Percentiles rank a stretch among this genome's conserved stretches.
Conservation (phyloP, 1,140 invertebrate species). For the Bombyx mori region DNA sequence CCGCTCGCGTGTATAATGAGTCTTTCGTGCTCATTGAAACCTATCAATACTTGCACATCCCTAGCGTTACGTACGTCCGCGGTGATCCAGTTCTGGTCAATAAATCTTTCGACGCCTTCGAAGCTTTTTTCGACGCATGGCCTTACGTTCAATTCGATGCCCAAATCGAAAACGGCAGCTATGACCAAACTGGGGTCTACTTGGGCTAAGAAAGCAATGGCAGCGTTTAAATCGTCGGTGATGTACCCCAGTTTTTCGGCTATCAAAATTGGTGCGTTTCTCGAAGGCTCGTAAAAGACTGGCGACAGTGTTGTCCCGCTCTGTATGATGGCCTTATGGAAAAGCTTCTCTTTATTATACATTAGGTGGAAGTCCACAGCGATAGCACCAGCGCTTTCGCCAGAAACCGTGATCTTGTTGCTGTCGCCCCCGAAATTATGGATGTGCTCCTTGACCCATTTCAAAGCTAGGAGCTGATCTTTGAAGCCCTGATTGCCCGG, state of each 20-base stretch:
- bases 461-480: constrained; percentile 18
- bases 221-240: constrained; percentile 10
- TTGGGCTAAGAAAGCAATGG: constrained; percentile 13
- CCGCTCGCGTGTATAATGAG: constrained; percentile 3
- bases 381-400: constrained; percentile 19
- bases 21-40: constrained; percentile 22
- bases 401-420: constrained; percentile 18
- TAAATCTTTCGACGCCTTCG: constrained; percentile 13
- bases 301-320: constrained; percentile 17
- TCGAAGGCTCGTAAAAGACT: constrained; percentile 8
- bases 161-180: background rate
- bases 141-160: constrained; percentile 6
- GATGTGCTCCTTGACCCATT: constrained; percentile 21
- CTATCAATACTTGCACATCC: background rate
- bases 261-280: constrained; percentile 4
- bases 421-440: constrained; percentile 18
- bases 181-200: constrained; percentile 6
- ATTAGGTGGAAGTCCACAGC: constrained; percentile 21
- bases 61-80: constrained; percentile 12
- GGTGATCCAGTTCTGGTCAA: constrained; percentile 13
- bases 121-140: constrained; percentile 20
- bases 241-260: background rate
- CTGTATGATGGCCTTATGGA: constrained; percentile 12
- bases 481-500: constrained; percentile 25
- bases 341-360: constrained; percentile 18